A percentile compares a stretch with the other conserved stretches of the same genome.
phyloP scores from a whole-genome alignment of 2,888 invertebrate species.

The Ephialtes manifestator region DNA sequence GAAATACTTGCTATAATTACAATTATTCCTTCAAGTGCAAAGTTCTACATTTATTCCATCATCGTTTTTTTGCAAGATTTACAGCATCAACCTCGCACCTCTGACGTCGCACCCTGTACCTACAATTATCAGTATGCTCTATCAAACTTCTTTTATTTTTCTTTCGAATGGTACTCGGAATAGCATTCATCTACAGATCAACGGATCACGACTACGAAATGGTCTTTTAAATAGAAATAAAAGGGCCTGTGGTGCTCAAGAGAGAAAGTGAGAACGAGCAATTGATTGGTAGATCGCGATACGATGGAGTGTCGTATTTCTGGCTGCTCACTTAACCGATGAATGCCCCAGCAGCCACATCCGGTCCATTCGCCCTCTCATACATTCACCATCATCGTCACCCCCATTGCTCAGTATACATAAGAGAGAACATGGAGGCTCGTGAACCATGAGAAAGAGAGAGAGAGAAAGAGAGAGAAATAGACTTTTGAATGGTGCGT shows the following conservation, averaged over 20 bases:
- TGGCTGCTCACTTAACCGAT: constrained; percentile 84
- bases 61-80: constrained; percentile 30
- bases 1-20: too few species aligned
- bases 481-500: constrained; percentile 77
- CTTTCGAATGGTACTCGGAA: constrained; percentile 20
- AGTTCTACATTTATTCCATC: not conserved
- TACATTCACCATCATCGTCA: constrained; percentile 73
- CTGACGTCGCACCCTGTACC: not conserved
- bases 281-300: constrained; percentile 82
- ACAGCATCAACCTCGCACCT: not conserved
- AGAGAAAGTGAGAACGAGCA: constrained; percentile 74
- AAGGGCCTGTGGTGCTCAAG: constrained; percentile 30
- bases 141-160: constrained; percentile 15
- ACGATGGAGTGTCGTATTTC: constrained; percentile 84
- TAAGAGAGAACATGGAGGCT: constrained; percentile 31
- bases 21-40: too few species aligned
- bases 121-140: not conserved
- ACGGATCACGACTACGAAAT: constrained; percentile 56
- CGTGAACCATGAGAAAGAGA: constrained; percentile 57
- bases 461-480: too few species aligned
- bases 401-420: constrained; percentile 18
- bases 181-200: not conserved
- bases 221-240: constrained; percentile 71
- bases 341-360: constrained; percentile 84
- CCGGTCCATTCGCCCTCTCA: constrained; percentile 83